These are phyloP conservation scores for Nemapogon koenigi DNA, from an alignment of 2,888 invertebrate species.

Conservation along the genomic window DNA sequence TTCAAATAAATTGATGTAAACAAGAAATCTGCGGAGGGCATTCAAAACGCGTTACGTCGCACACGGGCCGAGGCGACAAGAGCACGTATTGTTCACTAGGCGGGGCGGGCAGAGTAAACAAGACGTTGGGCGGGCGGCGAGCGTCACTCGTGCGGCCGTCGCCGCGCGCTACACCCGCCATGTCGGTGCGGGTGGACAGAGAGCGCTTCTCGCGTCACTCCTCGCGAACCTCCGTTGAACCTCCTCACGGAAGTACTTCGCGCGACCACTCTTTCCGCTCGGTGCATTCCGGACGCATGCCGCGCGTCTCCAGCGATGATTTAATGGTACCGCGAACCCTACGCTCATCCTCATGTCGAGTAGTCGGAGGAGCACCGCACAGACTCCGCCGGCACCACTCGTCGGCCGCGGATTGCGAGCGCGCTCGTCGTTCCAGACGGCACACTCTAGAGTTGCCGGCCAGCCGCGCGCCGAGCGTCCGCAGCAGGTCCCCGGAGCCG, in stretches of 20 bases:
- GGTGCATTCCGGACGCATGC: slow-evolving; percentile 54
- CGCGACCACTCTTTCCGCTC: slow-evolving; percentile 55
- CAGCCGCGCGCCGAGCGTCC: slow-evolving; percentile 52
- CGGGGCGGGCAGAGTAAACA: slow-evolving; percentile 51
- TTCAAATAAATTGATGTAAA: slow-evolving; percentile 1
- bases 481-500: slow-evolving; percentile 52
- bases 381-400: slow-evolving; percentile 56
- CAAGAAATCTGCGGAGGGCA: slow-evolving; percentile 29
- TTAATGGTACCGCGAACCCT: slow-evolving; percentile 55
- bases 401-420: slow-evolving; percentile 55
- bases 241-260: slow-evolving; percentile 47
- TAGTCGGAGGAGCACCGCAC: slow-evolving; percentile 49
- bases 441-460: slow-evolving; percentile 50
- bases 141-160: slow-evolving; percentile 57
- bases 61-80: slow-evolving; percentile 33
- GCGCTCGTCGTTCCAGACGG: slow-evolving; percentile 50
- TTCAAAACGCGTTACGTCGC: slow-evolving; percentile 31
- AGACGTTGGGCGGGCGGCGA: slow-evolving; percentile 20
- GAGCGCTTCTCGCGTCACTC: slow-evolving; percentile 57
- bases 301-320: slow-evolving; percentile 53
- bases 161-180: slow-evolving; percentile 52
- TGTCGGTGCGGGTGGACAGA: slow-evolving; percentile 58
- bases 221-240: slow-evolving; percentile 57
- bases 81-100: slow-evolving; percentile 39
- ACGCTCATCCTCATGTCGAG: slow-evolving; percentile 55